Evolutionary conservation across 2,797 vertebrate species (phyloP).

Genomic region (Lycodopsis pacificus): DNA sequence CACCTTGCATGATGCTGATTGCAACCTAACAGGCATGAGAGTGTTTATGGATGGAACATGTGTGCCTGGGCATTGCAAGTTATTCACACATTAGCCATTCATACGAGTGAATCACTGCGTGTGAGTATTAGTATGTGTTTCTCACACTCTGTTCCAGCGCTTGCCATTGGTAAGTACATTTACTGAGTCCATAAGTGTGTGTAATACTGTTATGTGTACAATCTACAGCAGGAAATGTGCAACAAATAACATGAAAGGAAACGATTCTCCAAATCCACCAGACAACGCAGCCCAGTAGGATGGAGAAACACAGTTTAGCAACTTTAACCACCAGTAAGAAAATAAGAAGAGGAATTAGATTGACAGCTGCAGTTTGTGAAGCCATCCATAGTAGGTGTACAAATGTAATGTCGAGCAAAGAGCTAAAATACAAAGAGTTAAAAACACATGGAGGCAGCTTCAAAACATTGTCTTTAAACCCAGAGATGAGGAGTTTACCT

Average conservation of each 20-base stretch:
- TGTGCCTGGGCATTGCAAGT: constrained; percentile 8
- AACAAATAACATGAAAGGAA: too few relatives aligned
- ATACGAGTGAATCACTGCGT: not conserved
- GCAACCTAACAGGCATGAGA: not conserved
- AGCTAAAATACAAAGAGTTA: not conserved
- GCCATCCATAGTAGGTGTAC: not conserved
- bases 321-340: not conserved
- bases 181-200: not conserved
- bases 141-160: not conserved
- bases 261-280: not conserved
- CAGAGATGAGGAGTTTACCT: not conserved
- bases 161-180: not conserved
- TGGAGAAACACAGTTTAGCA: not conserved
- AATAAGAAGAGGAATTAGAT: not conserved
- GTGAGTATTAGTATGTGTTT: not conserved
- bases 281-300: not conserved
- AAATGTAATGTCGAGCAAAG: not conserved
- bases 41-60: constrained; percentile 34
- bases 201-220: not conserved
- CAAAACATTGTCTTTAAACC: too few relatives aligned
- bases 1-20: not conserved
- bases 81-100: not conserved
- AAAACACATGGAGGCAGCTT: not conserved
- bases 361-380: not conserved
- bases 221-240: not conserved